Base-by-base conservation (phyloP, 1,140 invertebrate species). In the Augochlora pura region DNA sequence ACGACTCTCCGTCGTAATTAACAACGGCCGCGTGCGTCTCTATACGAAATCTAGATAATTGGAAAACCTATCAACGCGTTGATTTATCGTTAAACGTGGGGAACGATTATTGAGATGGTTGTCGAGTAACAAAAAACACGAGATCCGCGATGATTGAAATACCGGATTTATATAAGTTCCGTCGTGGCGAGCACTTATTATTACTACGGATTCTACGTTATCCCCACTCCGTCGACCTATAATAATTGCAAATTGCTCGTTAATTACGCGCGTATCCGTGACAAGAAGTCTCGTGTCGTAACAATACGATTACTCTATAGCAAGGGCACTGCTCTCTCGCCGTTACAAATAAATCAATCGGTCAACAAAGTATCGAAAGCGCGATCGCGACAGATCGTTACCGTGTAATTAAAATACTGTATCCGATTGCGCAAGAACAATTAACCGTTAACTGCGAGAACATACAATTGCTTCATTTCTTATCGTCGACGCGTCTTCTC, bases 211-310 rank as follows among this genome's bases (percentile, higher is more conserved):
- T 54, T 54, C 76, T 42, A 16, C 70, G 62, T 63, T 70, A 64
- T 69, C 8, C 16, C 16, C 8, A n/a, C 39, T 10, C 42, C 42
- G 14, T 18, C 16, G 6, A 60, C 73, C 49, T 46, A 59, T 66
- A 75, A 67, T 74, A 76, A 75, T 75, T 77, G 66, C 65, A 38
- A 86, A 80, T 76, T 70, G 63, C 66, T 69, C 57, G 49, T 79
- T 84, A 83, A 88, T 86, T 81, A 85, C 46, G 70, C 54, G 39
- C 5, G n/a, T 7, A 46, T 32, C 16, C 25, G 14, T 46, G n/a
- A 16, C 18, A 62, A 62, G 14, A n/a, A 42, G 12, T 64, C 0
- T 18, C 27, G 66, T 32, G 38, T 68, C 14, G 18, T 59, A 18
- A 7, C 7, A 67, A 25, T 46, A n/a, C 7, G n/a, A 49, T 46